phyloP scores from a whole-genome alignment of 1,140 invertebrate species.

The Nymphalis io region DNA sequence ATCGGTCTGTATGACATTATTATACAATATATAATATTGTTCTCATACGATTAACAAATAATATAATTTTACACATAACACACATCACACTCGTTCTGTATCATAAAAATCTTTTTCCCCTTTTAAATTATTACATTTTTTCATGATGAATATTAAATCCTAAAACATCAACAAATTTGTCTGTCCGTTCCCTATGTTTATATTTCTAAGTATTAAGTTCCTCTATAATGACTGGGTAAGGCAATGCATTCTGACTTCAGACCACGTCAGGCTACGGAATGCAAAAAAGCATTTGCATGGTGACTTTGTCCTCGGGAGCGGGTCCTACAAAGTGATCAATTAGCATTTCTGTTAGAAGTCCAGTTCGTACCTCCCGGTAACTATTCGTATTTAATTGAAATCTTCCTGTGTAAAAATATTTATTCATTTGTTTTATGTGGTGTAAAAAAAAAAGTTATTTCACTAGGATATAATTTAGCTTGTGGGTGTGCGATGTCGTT shows the following conservation, averaged over 20 bases:
- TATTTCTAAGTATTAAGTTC: conserved; percentile 21
- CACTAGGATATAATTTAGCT: no score
- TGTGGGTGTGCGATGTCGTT: no score
- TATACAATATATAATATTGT: no score
- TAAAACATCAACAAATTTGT: conserved; percentile 1
- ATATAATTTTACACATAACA: no score
- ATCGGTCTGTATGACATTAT: no score
- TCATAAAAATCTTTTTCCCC: no score
- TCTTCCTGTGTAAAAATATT: not conserved
- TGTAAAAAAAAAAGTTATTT: no score
- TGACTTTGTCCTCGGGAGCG: conserved; percentile 54
- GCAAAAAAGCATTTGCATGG: conserved; percentile 63
- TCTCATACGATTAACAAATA: no score
- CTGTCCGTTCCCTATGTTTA: not conserved
- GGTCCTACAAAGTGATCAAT: conserved; percentile 64
- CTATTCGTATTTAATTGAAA: not conserved
- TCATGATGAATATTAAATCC: no score
- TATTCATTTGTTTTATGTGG: no score
- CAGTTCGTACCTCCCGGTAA: conserved; percentile 43
- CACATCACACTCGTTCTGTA: no score
- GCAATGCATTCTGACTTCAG: conserved; percentile 32
- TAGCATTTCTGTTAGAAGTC: conserved; percentile 60
- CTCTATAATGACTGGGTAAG: conserved; percentile 27
- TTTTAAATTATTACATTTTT: no score
- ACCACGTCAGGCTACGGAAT: conserved; percentile 45